Evolutionary conservation across 2,888 invertebrate species (phyloP).

Genomic region (Pterostichus niger): DNA sequence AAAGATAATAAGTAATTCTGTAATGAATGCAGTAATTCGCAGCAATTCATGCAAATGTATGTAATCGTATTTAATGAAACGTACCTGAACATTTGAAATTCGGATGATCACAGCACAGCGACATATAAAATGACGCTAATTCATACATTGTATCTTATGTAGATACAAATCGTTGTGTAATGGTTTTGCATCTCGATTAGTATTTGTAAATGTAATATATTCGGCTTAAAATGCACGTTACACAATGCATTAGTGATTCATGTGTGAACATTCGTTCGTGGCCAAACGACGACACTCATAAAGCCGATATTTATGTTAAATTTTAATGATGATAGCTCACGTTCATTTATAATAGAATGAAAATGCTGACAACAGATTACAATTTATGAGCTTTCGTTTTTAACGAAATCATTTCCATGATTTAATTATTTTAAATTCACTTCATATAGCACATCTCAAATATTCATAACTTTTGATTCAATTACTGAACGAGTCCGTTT

Average conservation of each 20-base stretch:
- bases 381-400: conserved; percentile 54
- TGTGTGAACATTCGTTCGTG: conserved; percentile 10
- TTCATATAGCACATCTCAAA: conserved; percentile 28
- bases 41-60: conserved; percentile 15
- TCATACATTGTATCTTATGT: conserved; percentile 30
- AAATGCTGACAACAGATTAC: conserved; percentile 50
- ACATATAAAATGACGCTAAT: conserved; percentile 19
- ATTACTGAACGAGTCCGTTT: neutral
- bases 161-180: conserved; percentile 39
- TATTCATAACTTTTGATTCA: conserved; percentile 27
- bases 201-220: conserved; percentile 36
- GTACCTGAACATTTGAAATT: conserved; percentile 9
- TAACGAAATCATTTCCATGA: conserved; percentile 37
- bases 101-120: neutral
- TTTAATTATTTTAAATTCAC: conserved; percentile 48
- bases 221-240: conserved; percentile 7
- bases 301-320: conserved; percentile 53
- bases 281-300: conserved; percentile 4
- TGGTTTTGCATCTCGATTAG: conserved; percentile 32
- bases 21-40: neutral
- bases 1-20: neutral
- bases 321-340: conserved; percentile 57
- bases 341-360: conserved; percentile 39
- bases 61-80: conserved; percentile 24
- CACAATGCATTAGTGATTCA: conserved; percentile 43